Conservation (phyloP, 1,140 invertebrate species). For the Leptopilina boulardi region DNA sequence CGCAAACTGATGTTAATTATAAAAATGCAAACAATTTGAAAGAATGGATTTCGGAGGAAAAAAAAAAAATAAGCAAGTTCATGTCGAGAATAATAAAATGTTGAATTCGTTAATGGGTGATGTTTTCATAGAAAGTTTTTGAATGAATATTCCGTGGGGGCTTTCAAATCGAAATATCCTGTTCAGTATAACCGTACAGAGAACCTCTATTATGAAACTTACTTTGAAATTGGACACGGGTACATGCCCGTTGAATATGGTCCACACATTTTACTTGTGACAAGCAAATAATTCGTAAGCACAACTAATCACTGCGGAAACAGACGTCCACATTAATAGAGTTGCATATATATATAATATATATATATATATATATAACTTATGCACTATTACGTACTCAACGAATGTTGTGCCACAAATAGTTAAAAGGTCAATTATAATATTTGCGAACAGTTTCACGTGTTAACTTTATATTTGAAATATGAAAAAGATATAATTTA, state of each 20-base stretch:
- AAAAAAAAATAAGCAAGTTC: not conserved
- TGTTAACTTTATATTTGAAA: not conserved
- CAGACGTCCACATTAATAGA: constrained; percentile 10
- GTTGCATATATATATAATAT: not conserved
- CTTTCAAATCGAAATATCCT: constrained; percentile 21
- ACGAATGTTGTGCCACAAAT: not conserved
- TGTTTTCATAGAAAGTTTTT: not conserved
- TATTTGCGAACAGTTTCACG: not conserved
- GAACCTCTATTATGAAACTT: constrained; percentile 26
- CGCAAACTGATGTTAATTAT: not conserved
- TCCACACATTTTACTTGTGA: constrained; percentile 27
- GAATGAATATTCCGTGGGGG: not conserved
- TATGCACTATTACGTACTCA: not conserved
- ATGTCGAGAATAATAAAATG: constrained; percentile 5
- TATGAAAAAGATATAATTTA: too few relatives aligned
- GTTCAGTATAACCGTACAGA: constrained; percentile 11
- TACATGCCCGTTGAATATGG: constrained; percentile 19
- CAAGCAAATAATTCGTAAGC: constrained; percentile 30
- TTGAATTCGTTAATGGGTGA: constrained; percentile 7
- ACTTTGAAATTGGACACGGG: constrained; percentile 29
- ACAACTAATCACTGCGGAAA: constrained; percentile 15
- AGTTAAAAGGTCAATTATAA: not conserved
- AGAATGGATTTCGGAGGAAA: not conserved
- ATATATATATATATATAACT: constrained; percentile 4
- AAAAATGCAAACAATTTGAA: not conserved